Percentiles rank a stretch among this genome's conserved stretches.
phyloP scores from a whole-genome alignment of 2,113 vertebrate genomes.

The Cyprinodon tularosa region DNA sequence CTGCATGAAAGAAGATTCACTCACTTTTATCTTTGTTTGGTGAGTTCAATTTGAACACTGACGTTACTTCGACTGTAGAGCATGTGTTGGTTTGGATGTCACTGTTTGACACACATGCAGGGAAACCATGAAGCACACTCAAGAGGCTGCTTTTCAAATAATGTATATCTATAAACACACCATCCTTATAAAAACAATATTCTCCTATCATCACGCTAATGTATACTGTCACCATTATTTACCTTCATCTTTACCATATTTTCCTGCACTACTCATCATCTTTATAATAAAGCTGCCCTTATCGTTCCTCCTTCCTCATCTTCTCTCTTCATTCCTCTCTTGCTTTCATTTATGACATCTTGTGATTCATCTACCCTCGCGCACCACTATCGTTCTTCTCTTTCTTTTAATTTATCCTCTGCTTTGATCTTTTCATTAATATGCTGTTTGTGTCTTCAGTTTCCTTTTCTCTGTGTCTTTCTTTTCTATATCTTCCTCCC shows the following conservation, averaged over 20 bases:
- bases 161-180: no score
- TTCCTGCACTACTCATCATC: not conserved
- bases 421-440: conserved; percentile 58
- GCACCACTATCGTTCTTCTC: not conserved
- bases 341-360: conserved; percentile 22
- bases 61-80: not conserved
- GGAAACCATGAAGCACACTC: not conserved
- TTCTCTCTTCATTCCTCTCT: not conserved
- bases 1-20: not conserved
- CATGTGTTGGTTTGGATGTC: not conserved
- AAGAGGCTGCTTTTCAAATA: not conserved
- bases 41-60: not conserved
- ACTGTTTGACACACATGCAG: not conserved
- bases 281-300: not conserved
- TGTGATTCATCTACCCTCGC: not conserved
- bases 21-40: no score
- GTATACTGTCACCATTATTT: not conserved
- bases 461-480: conserved; percentile 5
- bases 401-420: conserved; percentile 23
- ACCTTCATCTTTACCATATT: not conserved
- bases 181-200: not conserved
- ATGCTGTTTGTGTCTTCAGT: conserved; percentile 29
- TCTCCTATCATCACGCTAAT: not conserved
- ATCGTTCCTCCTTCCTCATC: not conserved
- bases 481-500: not conserved